Evolutionary conservation across 2,113 vertebrate species (phyloP).

Genomic region (Holacanthus passer): DNA sequence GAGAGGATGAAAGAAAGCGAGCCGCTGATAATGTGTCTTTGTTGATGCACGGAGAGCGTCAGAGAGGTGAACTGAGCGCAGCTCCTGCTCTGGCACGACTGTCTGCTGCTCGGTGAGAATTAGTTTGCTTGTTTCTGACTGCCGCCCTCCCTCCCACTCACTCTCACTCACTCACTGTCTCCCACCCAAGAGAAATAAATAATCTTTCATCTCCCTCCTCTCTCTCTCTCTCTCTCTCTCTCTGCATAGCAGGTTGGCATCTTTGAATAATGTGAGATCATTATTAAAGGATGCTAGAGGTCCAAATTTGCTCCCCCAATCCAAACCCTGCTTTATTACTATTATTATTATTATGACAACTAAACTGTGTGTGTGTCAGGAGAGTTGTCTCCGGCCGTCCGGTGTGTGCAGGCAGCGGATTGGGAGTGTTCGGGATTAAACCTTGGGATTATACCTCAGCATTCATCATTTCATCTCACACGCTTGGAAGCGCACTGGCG

Average conservation of each 20-base stretch:
- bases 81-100: constrained; percentile 66
- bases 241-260: constrained; percentile 57
- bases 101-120: constrained; percentile 74
- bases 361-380: constrained; percentile 22
- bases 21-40: constrained; percentile 21
- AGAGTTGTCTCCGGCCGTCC: constrained; percentile 52
- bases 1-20: background rate
- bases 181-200: constrained; percentile 79
- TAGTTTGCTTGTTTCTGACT: constrained; percentile 78
- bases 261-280: constrained; percentile 66
- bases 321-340: constrained; percentile 17
- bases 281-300: constrained; percentile 53
- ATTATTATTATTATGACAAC: no score
- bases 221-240: constrained; percentile 11
- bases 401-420: constrained; percentile 57
- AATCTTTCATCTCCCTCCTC: constrained; percentile 65
- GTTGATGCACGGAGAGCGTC: constrained; percentile 34
- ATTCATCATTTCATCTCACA: constrained; percentile 79
- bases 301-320: constrained; percentile 32
- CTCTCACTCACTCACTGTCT: constrained; percentile 69
- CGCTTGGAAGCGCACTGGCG: constrained; percentile 51
- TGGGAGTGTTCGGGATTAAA: constrained; percentile 79
- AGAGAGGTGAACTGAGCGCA: constrained; percentile 58
- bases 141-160: constrained; percentile 73
- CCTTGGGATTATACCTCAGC: constrained; percentile 77